A percentile compares a stretch with the other conserved stretches of the same genome.
Conservation (phyloP, 1,140 invertebrate species). For the Harpegnathos saltator region DNA sequence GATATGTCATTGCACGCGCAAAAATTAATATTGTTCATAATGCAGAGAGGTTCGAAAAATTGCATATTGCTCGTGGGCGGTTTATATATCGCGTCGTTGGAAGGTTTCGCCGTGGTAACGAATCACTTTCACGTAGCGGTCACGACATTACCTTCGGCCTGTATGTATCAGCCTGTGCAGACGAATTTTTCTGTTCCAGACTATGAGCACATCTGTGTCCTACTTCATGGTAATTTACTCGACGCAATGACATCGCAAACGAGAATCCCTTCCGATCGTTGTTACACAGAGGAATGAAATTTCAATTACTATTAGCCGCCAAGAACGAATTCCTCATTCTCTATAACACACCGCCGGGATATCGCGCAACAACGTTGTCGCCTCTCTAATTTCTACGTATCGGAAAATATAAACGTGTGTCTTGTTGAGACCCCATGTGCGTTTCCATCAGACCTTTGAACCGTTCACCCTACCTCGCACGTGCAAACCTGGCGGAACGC, state of each 20-base stretch:
- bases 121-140: not conserved
- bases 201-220: constrained; percentile 36
- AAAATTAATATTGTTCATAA: constrained; percentile 51
- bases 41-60: constrained; percentile 40
- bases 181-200: constrained; percentile 22
- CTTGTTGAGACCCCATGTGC: not conserved
- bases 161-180: not conserved
- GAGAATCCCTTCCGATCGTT: too few relatives aligned
- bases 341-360: too few relatives aligned
- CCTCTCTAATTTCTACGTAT: too few relatives aligned
- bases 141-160: not conserved
- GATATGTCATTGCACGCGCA: constrained; percentile 13
- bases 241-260: not conserved
- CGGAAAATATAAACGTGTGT: too few relatives aligned
- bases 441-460: too few relatives aligned
- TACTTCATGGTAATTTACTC: constrained; percentile 51
- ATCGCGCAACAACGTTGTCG: too few relatives aligned
- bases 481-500: not conserved
- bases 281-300: too few relatives aligned
- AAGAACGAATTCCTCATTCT: not conserved
- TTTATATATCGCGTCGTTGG: constrained; percentile 19
- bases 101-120: constrained; percentile 53
- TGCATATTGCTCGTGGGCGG: constrained; percentile 32
- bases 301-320: not conserved
- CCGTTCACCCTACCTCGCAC: not conserved